phyloP scores from a whole-genome alignment of 1,140 invertebrate genomes.

The Mycetomoellerius zeteki region DNA sequence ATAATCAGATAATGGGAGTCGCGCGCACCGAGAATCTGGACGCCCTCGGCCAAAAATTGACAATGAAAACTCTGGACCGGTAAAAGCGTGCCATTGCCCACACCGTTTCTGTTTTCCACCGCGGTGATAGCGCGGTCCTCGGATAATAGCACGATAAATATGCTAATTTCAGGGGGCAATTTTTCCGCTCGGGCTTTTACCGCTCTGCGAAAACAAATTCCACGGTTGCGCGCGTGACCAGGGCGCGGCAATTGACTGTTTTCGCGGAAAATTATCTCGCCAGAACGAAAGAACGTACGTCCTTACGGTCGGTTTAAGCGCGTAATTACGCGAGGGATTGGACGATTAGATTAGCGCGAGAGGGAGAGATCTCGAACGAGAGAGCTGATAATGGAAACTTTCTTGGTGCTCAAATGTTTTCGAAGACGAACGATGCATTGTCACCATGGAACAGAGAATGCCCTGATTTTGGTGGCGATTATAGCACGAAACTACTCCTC shows the following conservation, averaged over 20 bases:
- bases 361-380: background rate
- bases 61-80: constrained; percentile 40
- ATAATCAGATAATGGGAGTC: constrained; percentile 40
- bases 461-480: constrained; percentile 64
- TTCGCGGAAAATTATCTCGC: constrained; percentile 33
- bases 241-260: constrained; percentile 22
- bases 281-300: constrained; percentile 2
- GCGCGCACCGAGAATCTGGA: constrained; percentile 16
- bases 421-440: constrained; percentile 20
- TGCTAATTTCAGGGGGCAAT: constrained; percentile 72
- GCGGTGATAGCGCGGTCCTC: constrained; percentile 45
- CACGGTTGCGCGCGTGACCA: constrained; percentile 15
- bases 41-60: constrained; percentile 28
- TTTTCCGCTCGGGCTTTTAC: constrained; percentile 55
- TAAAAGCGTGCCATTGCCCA: background rate
- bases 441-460: constrained; percentile 9
- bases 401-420: constrained; percentile 41
- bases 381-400: constrained; percentile 34
- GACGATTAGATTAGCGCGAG: constrained; percentile 60
- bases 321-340: constrained; percentile 47
- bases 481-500: constrained; percentile 65
- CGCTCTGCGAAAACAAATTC: constrained; percentile 45
- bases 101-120: background rate
- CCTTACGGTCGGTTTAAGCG: constrained; percentile 2
- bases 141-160: constrained; percentile 69